phyloP scores from a whole-genome alignment of 1,140 invertebrate species.

The Hyposmocoma kahamanoa region DNA sequence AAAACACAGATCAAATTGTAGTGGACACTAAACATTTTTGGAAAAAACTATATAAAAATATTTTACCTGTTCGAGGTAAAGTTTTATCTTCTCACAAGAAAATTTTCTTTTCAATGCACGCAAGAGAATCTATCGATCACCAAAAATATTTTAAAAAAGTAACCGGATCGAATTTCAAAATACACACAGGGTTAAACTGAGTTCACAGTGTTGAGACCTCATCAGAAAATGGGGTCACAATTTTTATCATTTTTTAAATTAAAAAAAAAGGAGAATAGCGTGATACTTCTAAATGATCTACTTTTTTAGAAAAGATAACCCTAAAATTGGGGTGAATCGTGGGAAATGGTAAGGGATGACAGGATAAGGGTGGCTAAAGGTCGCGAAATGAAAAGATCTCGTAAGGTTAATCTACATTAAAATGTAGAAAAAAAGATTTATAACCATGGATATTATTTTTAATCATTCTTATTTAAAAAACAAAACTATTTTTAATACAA shows the following conservation, averaged over 20 bases:
- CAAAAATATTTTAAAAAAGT: slow-evolving; percentile 15
- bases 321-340: slow-evolving; percentile 65
- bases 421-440: slow-evolving; percentile 14
- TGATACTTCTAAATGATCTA: slow-evolving; percentile 54
- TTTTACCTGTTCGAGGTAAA: too few relatives aligned
- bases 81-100: neutral
- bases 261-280: slow-evolving; percentile 44
- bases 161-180: slow-evolving; percentile 64
- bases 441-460: slow-evolving; percentile 23
- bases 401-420: slow-evolving; percentile 56
- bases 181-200: slow-evolving; percentile 46
- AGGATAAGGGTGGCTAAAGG: slow-evolving; percentile 30
- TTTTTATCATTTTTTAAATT: slow-evolving; percentile 30
- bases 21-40: too few relatives aligned
- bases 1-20: too few relatives aligned
- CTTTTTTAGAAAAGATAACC: slow-evolving; percentile 30
- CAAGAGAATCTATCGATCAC: slow-evolving; percentile 1
- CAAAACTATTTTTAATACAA: too few relatives aligned
- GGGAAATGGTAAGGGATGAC: slow-evolving; percentile 37
- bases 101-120: neutral
- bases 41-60: too few relatives aligned
- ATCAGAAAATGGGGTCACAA: slow-evolving; percentile 59
- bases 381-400: slow-evolving; percentile 30
- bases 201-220: slow-evolving; percentile 62
- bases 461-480: too few relatives aligned